Percentiles rank a stretch among this genome's conserved stretches.
These are phyloP conservation scores for Sthenelais limicola DNA, from an alignment of 2,888 invertebrate species.

Conservation along the genomic window DNA sequence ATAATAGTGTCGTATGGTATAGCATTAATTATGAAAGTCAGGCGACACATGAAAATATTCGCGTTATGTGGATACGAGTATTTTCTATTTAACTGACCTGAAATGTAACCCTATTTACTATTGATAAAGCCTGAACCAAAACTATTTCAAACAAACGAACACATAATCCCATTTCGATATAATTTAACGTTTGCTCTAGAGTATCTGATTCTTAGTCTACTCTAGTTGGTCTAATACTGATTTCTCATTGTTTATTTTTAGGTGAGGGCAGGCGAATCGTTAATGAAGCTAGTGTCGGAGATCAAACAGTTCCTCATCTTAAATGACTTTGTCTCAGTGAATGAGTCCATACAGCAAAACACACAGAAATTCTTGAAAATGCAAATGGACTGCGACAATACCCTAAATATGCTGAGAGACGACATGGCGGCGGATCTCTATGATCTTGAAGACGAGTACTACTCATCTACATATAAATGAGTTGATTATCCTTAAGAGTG, in stretches of 20 bases:
- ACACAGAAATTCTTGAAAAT: constrained; percentile 90
- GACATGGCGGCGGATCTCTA: constrained; percentile 95
- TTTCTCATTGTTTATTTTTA: constrained; percentile 62
- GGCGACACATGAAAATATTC: too few relatives aligned
- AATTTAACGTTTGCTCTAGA: too few relatives aligned
- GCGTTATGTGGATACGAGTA: too few relatives aligned
- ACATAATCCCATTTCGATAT: too few relatives aligned
- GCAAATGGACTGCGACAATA: constrained; percentile 93
- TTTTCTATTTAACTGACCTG: too few relatives aligned
- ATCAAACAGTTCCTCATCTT: constrained; percentile 97
- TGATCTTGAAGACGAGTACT: constrained; percentile 94
- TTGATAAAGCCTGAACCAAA: too few relatives aligned
- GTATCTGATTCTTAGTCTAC: background rate
- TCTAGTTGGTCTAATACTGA: too few relatives aligned
- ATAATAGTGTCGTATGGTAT: too few relatives aligned
- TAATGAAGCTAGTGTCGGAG: constrained; percentile 97
- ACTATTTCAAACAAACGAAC: too few relatives aligned
- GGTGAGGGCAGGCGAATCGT: constrained; percentile 95
- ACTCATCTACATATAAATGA: constrained; percentile 74
- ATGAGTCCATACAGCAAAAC: constrained; percentile 96
- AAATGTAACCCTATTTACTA: too few relatives aligned
- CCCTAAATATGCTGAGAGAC: constrained; percentile 90
- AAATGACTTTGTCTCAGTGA: constrained; percentile 98
- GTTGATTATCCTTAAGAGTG: too few relatives aligned
- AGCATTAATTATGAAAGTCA: too few relatives aligned